Base-by-base conservation (phyloP, 2,113 vertebrate species). In the Puntigrus tetrazona region DNA sequence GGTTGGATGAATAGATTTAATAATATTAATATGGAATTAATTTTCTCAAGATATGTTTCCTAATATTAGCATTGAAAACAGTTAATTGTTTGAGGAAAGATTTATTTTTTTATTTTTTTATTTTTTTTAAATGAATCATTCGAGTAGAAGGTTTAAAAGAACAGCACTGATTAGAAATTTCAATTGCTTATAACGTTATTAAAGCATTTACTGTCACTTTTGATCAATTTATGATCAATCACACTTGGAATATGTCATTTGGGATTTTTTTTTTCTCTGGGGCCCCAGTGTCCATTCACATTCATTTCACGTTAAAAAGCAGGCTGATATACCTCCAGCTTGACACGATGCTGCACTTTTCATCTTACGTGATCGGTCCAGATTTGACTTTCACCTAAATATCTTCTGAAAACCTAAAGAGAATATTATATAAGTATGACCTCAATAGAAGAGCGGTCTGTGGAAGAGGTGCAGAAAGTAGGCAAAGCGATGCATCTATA, bases 351-450 rank as follows among this genome's bases (percentile, higher is more conserved):
- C 38, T 72, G n/a, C 22, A 72, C 5, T 14, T 72, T 43, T n/a
- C n/a, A n/a, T n/a, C n/a, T n/a, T n/a, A 43, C 2, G 36, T 72
- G 10, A 72, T 41, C 65, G 18, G 31, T 69, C n/a, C 69, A 27
- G 38, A 73, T 73, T 43, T 73, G n/a, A 73, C 38, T 73, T 73
- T 41, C 38, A 25, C 38, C n/a, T 73, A 14, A 27, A 73, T 73
- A 27, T 27, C 22, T 73, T 73, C n/a, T 73, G 13, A 73, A 73
- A 73, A 45, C n/a, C 69, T 45, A 45, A 73, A 45, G 69, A 72
- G 36, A n/a, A 72, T 41, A 72, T 72, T 72, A 72, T 72, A 43
- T 43, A 73, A 43, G 69, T 25, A 73, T 73, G 69, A 73, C 38
- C 38, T 73, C 69, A 73, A 45, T 43, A 43, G 38, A 38, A 27